phyloP scores from a whole-genome alignment of 2,888 invertebrate species.

The Spatulosminthurus flaviceps region DNA sequence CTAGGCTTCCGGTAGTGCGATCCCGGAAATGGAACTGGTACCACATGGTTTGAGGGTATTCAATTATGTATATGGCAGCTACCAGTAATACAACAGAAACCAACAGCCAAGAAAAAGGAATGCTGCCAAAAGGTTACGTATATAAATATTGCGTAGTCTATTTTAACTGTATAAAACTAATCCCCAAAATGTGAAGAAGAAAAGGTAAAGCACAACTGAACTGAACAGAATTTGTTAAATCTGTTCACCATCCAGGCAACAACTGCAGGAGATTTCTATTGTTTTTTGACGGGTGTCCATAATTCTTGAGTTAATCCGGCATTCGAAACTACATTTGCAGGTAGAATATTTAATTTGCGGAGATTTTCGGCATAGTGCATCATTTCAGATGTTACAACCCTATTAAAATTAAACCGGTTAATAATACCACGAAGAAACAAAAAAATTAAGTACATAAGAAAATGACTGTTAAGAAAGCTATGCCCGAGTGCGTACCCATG shows the following conservation, averaged over 20 bases:
- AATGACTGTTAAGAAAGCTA: too few species aligned
- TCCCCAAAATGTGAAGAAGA: too few species aligned
- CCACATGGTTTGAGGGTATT: background rate
- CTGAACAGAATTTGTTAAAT: background rate
- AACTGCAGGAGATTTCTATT: background rate
- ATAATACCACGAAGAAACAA: background rate
- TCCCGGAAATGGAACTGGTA: background rate
- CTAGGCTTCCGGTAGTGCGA: background rate
- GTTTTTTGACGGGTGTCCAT: conserved; percentile 52
- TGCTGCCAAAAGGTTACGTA: too few species aligned
- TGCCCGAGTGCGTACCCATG: conserved; percentile 73
- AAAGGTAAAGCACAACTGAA: too few species aligned
- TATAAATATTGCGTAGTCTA: too few species aligned
- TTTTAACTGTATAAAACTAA: too few species aligned
- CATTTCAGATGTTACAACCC: conserved; percentile 87
- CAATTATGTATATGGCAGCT: background rate
- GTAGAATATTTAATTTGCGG: conserved; percentile 80
- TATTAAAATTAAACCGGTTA: conserved; percentile 55
- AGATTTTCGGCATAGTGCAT: conserved; percentile 90
- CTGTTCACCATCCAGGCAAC: background rate
- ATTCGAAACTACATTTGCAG: conserved; percentile 70
- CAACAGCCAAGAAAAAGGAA: too few species aligned
- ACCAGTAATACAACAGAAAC: too few species aligned
- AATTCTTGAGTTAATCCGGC: conserved; percentile 63
- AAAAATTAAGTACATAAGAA: too few species aligned